A percentile compares a stretch with the other conserved stretches of the same genome.
phyloP scores from a whole-genome alignment of 1,140 invertebrate species.

The Oryctes rhinoceros region DNA sequence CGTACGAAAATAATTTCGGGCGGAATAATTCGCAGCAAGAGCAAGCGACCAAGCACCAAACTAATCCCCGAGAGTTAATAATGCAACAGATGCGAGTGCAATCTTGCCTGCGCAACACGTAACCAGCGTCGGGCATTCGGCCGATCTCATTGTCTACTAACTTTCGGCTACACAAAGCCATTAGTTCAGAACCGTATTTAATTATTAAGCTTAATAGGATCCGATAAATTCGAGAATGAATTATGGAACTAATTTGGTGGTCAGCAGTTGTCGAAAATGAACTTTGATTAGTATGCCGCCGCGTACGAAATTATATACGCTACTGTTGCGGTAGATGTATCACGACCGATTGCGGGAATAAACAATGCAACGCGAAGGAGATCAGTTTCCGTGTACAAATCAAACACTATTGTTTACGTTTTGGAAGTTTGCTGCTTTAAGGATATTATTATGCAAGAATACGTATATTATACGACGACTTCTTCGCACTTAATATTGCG shows the following conservation, averaged over 20 bases:
- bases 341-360: no score
- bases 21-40: not conserved
- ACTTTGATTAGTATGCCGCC: not conserved
- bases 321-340: no score
- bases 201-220: constrained; percentile 27
- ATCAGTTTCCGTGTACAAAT: no score
- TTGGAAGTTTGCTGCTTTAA: no score
- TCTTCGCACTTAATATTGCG: no score
- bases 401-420: no score
- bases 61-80: constrained; percentile 28
- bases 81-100: constrained; percentile 28
- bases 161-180: not conserved
- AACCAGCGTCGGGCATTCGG: not conserved
- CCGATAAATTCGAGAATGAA: constrained; percentile 3
- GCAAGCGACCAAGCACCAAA: not conserved
- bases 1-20: not conserved
- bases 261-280: not conserved
- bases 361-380: no score
- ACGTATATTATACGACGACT: no score
- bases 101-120: constrained; percentile 2
- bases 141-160: constrained; percentile 22
- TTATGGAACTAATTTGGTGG: not conserved
- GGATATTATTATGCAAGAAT: no score
- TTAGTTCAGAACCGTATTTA: not conserved
- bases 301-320: not conserved